Percentiles rank a stretch among this genome's conserved stretches.
Conservation (phyloP, 2,888 invertebrate genomes). For the Subacronicta megacephala region DNA sequence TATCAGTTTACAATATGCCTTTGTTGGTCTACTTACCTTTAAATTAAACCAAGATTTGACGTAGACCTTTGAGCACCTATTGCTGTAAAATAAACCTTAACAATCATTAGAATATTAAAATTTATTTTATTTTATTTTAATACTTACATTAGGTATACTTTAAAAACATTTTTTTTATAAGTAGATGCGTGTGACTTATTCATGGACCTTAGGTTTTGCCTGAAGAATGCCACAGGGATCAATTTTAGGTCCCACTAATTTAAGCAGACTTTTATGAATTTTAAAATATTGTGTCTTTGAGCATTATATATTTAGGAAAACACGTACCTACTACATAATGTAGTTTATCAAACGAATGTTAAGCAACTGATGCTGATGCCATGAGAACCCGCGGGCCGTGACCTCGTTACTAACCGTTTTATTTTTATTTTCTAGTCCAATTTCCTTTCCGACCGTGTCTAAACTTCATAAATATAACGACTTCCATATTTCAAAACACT, state of each 20-base stretch:
- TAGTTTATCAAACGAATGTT: conserved; percentile 55
- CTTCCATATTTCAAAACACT: conserved; percentile 78
- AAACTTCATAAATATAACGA: conserved; percentile 78
- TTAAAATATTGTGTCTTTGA: conserved; percentile 9
- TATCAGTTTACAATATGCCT: conserved; percentile 50
- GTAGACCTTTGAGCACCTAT: conserved; percentile 15
- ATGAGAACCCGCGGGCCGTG: conserved; percentile 76
- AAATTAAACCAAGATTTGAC: conserved; percentile 26
- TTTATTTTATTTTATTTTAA: not conserved
- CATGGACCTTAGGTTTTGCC: conserved; percentile 19
- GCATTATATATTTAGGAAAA: conserved; percentile 39
- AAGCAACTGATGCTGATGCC: conserved; percentile 67
- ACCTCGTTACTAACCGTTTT: conserved; percentile 73
- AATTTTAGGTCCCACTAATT: conserved; percentile 8
- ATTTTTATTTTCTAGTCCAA: conserved; percentile 82
- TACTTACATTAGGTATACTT: too few species aligned
- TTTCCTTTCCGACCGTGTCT: conserved; percentile 81
- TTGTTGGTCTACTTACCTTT: conserved; percentile 49
- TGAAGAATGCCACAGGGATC: conserved; percentile 46
- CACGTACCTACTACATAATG: conserved; percentile 45
- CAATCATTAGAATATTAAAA: too few species aligned
- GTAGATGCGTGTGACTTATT: too few species aligned
- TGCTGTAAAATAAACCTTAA: not conserved
- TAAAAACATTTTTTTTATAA: too few species aligned
- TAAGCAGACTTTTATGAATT: conserved; percentile 4